Conservation (phyloP, 1,140 invertebrate genomes). For the Ooceraea biroi region DNA sequence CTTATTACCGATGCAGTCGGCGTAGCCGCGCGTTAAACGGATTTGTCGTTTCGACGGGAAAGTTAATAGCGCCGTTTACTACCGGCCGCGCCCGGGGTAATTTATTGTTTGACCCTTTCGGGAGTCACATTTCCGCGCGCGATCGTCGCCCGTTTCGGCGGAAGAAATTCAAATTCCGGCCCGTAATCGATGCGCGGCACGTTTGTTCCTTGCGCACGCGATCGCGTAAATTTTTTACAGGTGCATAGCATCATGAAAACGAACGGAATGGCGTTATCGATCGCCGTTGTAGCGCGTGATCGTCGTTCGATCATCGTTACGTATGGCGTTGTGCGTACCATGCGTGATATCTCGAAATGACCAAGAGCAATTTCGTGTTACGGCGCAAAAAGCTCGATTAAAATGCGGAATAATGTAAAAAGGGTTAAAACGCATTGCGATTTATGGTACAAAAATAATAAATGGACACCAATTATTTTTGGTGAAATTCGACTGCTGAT, state of each 20-base stretch:
- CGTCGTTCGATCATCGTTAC: constrained; percentile 47
- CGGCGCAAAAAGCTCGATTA: constrained; percentile 17
- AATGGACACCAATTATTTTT: constrained; percentile 48
- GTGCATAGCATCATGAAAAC: constrained; percentile 6
- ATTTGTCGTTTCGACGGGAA: constrained; percentile 69
- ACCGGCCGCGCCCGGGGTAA: constrained; percentile 49
- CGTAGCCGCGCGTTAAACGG: constrained; percentile 64
- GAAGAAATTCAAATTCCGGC: constrained; percentile 50
- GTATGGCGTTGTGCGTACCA: not conserved
- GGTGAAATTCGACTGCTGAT: constrained; percentile 34
- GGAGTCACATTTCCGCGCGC: constrained; percentile 42
- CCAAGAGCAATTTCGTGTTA: constrained; percentile 10
- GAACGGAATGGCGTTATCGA: not conserved
- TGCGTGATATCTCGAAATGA: constrained; percentile 18
- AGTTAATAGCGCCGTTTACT: constrained; percentile 71
- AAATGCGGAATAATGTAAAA: constrained; percentile 33
- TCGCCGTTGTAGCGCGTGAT: not conserved
- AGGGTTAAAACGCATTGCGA: constrained; percentile 6
- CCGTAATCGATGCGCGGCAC: constrained; percentile 40
- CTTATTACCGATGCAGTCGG: constrained; percentile 66
- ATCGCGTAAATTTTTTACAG: constrained; percentile 36
- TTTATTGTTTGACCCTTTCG: constrained; percentile 68
- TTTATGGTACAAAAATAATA: constrained; percentile 44
- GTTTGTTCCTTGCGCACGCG: constrained; percentile 31
- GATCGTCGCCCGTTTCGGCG: constrained; percentile 51